phyloP scores from a whole-genome alignment of 1,140 invertebrate species.

The Phymorhynchus buccinoides region DNA sequence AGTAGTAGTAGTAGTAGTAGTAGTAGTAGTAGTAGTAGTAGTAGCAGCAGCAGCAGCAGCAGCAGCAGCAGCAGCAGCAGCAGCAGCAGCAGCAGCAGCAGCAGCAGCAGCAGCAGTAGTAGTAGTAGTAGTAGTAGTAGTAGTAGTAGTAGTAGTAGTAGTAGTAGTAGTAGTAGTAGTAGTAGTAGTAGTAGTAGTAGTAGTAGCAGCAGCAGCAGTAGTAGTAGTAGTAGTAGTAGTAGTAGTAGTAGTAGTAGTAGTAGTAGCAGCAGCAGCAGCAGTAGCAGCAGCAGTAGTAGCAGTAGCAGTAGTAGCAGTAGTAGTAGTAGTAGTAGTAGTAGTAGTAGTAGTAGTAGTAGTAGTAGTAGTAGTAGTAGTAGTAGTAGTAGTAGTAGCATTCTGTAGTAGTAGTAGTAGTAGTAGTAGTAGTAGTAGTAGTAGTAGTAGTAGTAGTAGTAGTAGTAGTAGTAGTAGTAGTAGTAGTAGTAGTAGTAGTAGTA shows the following conservation, averaged over 20 bases:
- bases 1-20: conserved; percentile 27
- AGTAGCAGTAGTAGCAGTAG: background rate
- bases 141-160: no score
- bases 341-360: conserved; percentile 4
- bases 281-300: no score
- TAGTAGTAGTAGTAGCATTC: conserved; percentile 18
- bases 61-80: background rate
- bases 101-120: no score
- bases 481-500: conserved; percentile 15
- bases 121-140: no score
- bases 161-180: no score
- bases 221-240: no score
- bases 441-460: background rate
- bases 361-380: conserved; percentile 26
- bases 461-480: conserved; percentile 21
- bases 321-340: background rate
- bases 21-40: background rate
- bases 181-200: no score
- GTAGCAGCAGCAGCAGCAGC: conserved; percentile 1
- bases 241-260: no score
- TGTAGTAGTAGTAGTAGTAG: background rate
- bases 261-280: no score
- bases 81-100: no score
- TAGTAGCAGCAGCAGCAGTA: no score
- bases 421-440: conserved; percentile 9